Base-by-base conservation (phyloP, 1,140 invertebrate species). In the Spodoptera frugiperda region DNA sequence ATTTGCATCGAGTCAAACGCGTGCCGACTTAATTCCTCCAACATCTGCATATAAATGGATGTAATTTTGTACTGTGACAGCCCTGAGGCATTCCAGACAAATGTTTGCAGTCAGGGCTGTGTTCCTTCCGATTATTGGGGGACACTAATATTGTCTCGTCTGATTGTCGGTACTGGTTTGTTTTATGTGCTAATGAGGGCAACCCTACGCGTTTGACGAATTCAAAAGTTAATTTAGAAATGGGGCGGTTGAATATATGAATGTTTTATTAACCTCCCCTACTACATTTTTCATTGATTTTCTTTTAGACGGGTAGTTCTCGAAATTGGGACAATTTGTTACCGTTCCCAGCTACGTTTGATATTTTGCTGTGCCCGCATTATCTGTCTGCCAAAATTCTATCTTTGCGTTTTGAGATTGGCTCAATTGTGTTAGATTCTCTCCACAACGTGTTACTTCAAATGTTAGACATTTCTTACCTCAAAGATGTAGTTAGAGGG, bases 31-130 rank as follows among this genome's bases (percentile, higher is more conserved):
- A 83, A 85, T 83, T 82, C 81, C 79, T 77, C 79, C 81, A 86
- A 86, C 90, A 89, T 90, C 87, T 89, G 89, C 84, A 90, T 91
- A 90, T 85, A 91, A 91, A 92, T 91, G 87, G 85, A 83, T 85
- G 88, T 92, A 91, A 92, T 92, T 90, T 89, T 81, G 85, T 85
- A 80, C 77, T 84, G 87, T 87, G 88, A 90, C 90, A 90, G 80
- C 84, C 87, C 82, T 85, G 81, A 84, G 86, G 88, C 84, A 80
- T 79, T 80, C 57, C 84, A 85, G 83, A 87, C 77, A 87, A 91
- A 89, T 91, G 87, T 89, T 87, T 85, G 73, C 68, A 44, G 78
- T 59, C 82, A 83, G 81, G 80, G 80, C 68, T 85, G 79, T 59
- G 75, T 57, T 59, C 55, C 55, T 73, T 57, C 55, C 63, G 74